phyloP scores from a whole-genome alignment of 1,140 invertebrate species.

The Trichonephila inaurata region DNA sequence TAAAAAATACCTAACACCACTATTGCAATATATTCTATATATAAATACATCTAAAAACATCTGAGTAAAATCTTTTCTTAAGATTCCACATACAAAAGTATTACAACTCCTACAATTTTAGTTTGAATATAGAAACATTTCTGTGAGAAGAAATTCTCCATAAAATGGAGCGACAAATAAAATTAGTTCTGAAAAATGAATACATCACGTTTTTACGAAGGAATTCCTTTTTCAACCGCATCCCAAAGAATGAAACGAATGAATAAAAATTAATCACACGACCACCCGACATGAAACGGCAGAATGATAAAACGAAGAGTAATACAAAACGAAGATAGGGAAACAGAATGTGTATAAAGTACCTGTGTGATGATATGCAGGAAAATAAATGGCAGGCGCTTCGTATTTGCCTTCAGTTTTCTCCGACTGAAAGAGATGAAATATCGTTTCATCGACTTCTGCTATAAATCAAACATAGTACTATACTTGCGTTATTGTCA shows the following conservation, averaged over 20 bases:
- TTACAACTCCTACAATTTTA: too few species aligned
- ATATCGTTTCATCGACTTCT: constrained; percentile 62
- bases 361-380: constrained; percentile 76
- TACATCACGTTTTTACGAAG: neutral
- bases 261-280: neutral
- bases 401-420: constrained; percentile 73
- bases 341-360: constrained; percentile 46
- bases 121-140: too few species aligned
- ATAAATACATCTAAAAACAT: too few species aligned
- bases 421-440: constrained; percentile 73
- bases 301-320: constrained; percentile 1
- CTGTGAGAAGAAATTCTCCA: too few species aligned
- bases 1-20: too few species aligned
- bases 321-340: constrained; percentile 38
- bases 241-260: neutral
- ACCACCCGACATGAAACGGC: neutral
- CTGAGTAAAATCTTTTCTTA: too few species aligned
- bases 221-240: neutral
- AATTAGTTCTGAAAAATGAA: neutral
- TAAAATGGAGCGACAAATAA: too few species aligned
- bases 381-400: constrained; percentile 70
- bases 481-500: constrained; percentile 44
- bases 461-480: constrained; percentile 62
- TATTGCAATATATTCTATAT: too few species aligned
- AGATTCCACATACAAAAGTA: too few species aligned